A percentile compares a stretch with the other conserved stretches of the same genome.
Conservation (phyloP, 2,113 vertebrate genomes). For the Bufo gargarizans region DNA sequence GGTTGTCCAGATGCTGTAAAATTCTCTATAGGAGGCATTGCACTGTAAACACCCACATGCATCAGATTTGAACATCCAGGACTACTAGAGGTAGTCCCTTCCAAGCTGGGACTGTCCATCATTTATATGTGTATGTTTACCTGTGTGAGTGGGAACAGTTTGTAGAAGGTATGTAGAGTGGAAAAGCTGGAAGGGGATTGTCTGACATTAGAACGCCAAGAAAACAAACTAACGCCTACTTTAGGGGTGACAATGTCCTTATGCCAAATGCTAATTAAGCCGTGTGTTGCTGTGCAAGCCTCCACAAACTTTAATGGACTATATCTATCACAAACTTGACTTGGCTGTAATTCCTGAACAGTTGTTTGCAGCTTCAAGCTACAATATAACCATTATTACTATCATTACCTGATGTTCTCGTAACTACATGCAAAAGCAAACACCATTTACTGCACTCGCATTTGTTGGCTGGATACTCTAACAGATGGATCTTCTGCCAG, state of each 20-base stretch:
- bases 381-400: constrained; percentile 36
- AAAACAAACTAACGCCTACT: constrained; percentile 18
- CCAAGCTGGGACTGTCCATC: constrained; percentile 41
- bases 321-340: constrained; percentile 34
- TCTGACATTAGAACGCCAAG: constrained; percentile 15
- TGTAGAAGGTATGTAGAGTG: constrained; percentile 32
- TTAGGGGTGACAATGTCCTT: constrained; percentile 31
- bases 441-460: constrained; percentile 41
- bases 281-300: constrained; percentile 40
- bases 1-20: constrained; percentile 45
- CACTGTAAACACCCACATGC: constrained; percentile 44
- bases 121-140: constrained; percentile 47
- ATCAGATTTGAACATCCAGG: constrained; percentile 42
- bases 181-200: constrained; percentile 2
- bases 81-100: constrained; percentile 48
- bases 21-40: constrained; percentile 50
- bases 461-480: constrained; percentile 27
- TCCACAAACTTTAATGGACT: constrained; percentile 40
- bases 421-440: constrained; percentile 25
- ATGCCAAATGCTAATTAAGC: constrained; percentile 52
- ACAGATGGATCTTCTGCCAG: constrained; percentile 13
- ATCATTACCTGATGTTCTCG: constrained; percentile 8
- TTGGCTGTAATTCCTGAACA: constrained; percentile 15
- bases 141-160: constrained; percentile 40
- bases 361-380: constrained; percentile 13